Conservation (phyloP, 2,797 vertebrate species). For the Girardinus metallicus region DNA sequence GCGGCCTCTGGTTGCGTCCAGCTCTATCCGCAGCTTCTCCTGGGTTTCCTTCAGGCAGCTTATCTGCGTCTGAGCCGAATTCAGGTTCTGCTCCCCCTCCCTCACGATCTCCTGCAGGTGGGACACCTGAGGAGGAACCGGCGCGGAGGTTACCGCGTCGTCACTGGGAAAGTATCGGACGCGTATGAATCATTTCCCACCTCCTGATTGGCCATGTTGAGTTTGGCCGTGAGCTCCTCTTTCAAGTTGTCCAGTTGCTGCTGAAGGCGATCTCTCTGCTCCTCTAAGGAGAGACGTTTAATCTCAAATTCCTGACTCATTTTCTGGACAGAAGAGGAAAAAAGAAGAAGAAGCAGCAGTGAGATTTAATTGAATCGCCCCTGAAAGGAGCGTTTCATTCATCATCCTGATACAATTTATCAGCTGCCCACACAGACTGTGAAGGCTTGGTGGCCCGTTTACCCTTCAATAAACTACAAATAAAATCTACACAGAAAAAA, state of each 20-base stretch:
- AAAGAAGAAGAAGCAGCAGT: background rate
- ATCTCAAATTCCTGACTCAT: conserved; percentile 95
- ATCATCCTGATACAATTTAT: conserved; percentile 5
- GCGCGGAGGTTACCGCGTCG: background rate
- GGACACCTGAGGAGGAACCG: conserved; percentile 81
- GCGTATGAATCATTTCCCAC: conserved; percentile 60
- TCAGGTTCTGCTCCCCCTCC: conserved; percentile 90
- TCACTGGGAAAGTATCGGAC: background rate
- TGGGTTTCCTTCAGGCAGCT: conserved; percentile 90
- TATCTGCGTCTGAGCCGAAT: conserved; percentile 92
- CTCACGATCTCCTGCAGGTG: conserved; percentile 91
- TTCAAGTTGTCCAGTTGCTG: conserved; percentile 92
- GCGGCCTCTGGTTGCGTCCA: conserved; percentile 88
- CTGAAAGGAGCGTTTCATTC: background rate
- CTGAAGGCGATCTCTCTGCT: conserved; percentile 90
- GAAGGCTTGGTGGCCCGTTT: background rate
- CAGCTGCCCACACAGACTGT: background rate
- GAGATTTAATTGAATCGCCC: background rate
- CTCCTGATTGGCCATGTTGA: conserved; percentile 94
- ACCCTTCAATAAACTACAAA: conserved; percentile 14
- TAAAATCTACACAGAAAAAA: conserved; percentile 13
- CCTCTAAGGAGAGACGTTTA: conserved; percentile 89
- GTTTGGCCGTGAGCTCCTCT: conserved; percentile 90
- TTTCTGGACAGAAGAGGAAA: conserved; percentile 76
- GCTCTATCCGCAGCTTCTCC: conserved; percentile 90